Base-by-base conservation (phyloP, 2,888 invertebrate genomes). In the Meteorus colon region DNA sequence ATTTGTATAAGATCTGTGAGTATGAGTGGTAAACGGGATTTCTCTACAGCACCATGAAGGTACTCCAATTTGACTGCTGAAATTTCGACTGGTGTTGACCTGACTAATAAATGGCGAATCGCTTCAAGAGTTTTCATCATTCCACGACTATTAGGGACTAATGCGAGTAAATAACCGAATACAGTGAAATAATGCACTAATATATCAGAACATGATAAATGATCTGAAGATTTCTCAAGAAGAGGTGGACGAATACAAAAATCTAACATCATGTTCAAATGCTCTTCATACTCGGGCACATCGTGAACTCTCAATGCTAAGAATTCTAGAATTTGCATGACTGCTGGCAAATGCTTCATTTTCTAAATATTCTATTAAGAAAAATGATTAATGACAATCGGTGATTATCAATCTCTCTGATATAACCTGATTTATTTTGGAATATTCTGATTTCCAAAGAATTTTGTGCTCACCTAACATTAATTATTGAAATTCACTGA, bases 161-260 rank as follows among this genome's bases (percentile, higher is more conserved):
- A 83, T 1, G 84, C 82, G 81, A 85, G 74, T 66, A 89, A 79
- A 65, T 85, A 82, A 76, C 90, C 90, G 41, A 90, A 77, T 24
- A 85, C 78, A 4, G 86, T 85, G 76, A 90, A 89, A 80, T 89
- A 90, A 73, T 87, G 86, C 37, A 86, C 81, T 62, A 90, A 69
- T 19, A 85, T 83, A 37, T 80, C 78, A 0, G 48, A 71, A 48
- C 79, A 85, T 10, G 59, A 71, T 4, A 87, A 73, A 63, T 78
- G 75, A 24, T 90, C 89, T 4, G 89, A 88, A 34, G 83, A 74
- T 72, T 82, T 86, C 14, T 82, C 84, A 31, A 90, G 75, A 27
- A 86, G 73, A 1, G 88, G 88, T 2, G 89, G 88, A 60, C 85
- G 75, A 60, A 70, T 69, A 76, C 88, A 88, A 24, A 89, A 77